Evolutionary conservation across 2,888 invertebrate species (phyloP), one percentile per base, ranked within the genome.

Genomic region (Galerucella calmariensis): DNA sequence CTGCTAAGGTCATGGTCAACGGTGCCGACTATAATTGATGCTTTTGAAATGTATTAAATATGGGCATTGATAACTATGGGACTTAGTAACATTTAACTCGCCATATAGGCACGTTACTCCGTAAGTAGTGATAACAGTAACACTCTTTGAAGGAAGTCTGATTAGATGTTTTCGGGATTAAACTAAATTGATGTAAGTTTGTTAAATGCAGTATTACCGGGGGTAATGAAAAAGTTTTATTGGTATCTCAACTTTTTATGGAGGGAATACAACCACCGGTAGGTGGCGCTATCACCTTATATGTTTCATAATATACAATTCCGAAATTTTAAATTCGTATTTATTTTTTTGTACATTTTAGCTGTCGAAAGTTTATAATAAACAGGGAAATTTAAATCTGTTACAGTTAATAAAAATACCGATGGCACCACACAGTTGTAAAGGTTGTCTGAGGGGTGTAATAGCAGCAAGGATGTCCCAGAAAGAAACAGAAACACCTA

Each of bases 341-440:
- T 20, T 20, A 20, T 20, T 35, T 35, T 3, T 35, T 35, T 35
- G 35, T 35, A 35, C 35, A 35, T 35, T 5, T 35, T 35, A 35
- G 35, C 35, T 35, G 35, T 35, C 5, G 5, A 20, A 35, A 35
- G 4, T 35, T 41, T 41, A 41, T 41, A 41, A 41, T 41, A 41
- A 41, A 35, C 35, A 35, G 35, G 35, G 35, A 41, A 41, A 41
- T 41, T 41, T 41, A 41, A 41, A 41, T 41, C 35, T 74, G 59
- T 76, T 76, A 4, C 44, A 76, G 75, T 76, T 63, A 35, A 68
- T 16, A 62, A 16, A 46, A 41, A 53, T 59, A 20, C 48, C 51
- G 53, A 90, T 90, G 90, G 89, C 89, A 80, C 89, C 89, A 75
- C 88, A 89, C 83, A 88, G 86, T 81, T 88, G 88, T 89, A 89